Evolutionary conservation across 2,113 vertebrate genomes (phyloP), one percentile per base, ranked within the genome.

Genomic region (Eudyptes chrysolophus): DNA sequence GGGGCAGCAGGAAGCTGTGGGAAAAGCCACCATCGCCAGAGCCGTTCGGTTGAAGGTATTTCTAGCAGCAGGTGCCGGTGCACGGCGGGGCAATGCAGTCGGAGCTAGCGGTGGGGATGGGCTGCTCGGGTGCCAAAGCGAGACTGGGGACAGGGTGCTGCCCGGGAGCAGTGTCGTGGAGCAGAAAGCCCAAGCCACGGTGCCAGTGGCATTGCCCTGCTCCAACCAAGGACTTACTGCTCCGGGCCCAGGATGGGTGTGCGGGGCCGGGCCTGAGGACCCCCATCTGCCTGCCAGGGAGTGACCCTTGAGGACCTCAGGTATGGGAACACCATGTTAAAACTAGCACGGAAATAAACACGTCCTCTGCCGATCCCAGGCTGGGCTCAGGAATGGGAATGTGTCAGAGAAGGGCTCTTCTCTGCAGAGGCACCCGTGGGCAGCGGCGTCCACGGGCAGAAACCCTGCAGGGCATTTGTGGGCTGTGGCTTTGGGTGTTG

Each of bases 371-470:
- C 0, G 2, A 12, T 64, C 34, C 32, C 0, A 70, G 58, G 16
- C 16, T 38, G 27, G 52, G 36, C 46, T 79, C 2, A 0, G 80
- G 64, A 51, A 2, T 1, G 11, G 74, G 64, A 62, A 7, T 0
- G 1, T 29, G 65, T 13, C 36, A 2, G 14, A 15, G 38, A 32
- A 81, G 16, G 74, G 26, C 46, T 71, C 9, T 27, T 30, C 58
- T 22, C 44, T 5, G 36, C 66, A 52, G 62, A 38, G 81, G 6
- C 30, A n/a, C 0, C 0, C 5, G 7, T 2, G 69, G 44, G 74
- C 60, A 48, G 69, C 0, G 0, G 69, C 1, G 2, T 74, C 57
- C 13, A 4, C 16, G 29, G 26, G 24, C 38, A 25, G 57, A 25
- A 72, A 19, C 14, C 6, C 81, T 24, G 19, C 1, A 2, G 48